Conservation (phyloP, 2,888 invertebrate genomes). For the Ectemnius cavifrons region DNA sequence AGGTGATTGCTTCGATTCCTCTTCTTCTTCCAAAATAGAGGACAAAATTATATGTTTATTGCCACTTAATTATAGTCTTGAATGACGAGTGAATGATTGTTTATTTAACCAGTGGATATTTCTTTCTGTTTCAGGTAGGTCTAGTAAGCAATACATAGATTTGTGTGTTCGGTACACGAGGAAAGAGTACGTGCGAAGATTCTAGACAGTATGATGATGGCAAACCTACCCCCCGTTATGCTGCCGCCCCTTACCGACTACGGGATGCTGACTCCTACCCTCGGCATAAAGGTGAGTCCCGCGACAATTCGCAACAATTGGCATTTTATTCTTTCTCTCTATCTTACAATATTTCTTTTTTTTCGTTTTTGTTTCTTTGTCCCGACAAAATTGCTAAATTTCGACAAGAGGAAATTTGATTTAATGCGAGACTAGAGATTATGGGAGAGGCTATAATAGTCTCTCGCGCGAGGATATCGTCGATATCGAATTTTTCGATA, state of each 20-base stretch:
- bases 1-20: too few relatives aligned
- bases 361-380: too few relatives aligned
- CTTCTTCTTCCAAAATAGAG: too few relatives aligned
- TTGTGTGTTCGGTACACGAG: constrained; percentile 60
- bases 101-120: neutral
- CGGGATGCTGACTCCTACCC: constrained; percentile 76
- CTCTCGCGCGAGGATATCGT: too few relatives aligned
- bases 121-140: constrained; percentile 75
- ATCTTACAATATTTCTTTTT: neutral
- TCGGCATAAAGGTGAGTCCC: constrained; percentile 76
- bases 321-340: constrained; percentile 17
- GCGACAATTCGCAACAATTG: constrained; percentile 32
- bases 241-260: constrained; percentile 76
- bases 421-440: too few relatives aligned
- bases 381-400: too few relatives aligned
- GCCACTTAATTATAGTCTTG: too few relatives aligned
- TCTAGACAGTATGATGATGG: constrained; percentile 76
- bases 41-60: too few relatives aligned
- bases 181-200: constrained; percentile 54
- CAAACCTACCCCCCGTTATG: constrained; percentile 77
- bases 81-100: too few relatives aligned
- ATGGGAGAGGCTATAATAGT: too few relatives aligned
- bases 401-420: too few relatives aligned
- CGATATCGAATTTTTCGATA: too few relatives aligned
- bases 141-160: constrained; percentile 68